phyloP scores from a whole-genome alignment of 2,113 vertebrate genomes.

The Pionites leucogaster region DNA sequence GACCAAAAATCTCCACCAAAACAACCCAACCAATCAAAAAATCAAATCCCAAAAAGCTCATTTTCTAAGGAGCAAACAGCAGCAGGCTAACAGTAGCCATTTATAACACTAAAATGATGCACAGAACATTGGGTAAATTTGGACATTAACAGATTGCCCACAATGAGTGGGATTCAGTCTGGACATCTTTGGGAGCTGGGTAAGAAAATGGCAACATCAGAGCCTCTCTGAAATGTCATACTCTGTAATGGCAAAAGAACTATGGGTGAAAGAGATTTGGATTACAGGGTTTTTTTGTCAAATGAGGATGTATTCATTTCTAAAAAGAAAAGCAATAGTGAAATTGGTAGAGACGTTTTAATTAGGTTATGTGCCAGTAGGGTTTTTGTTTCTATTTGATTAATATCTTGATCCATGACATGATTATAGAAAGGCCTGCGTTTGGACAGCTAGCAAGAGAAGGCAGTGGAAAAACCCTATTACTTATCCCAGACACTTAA shows the following conservation, averaged over 20 bases:
- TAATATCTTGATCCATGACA: neutral
- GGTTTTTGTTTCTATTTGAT: conserved; percentile 23
- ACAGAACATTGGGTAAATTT: neutral
- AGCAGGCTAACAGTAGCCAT: neutral
- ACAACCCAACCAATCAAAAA: neutral
- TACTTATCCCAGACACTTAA: conserved; percentile 46
- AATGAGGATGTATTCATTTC: neutral
- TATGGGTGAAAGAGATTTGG: neutral
- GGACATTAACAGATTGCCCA: neutral
- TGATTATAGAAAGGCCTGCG: neutral
- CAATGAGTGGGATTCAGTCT: neutral
- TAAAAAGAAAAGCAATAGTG: conserved; percentile 9
- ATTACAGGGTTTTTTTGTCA: neutral
- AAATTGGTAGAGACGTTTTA: conserved; percentile 22
- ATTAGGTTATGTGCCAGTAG: neutral
- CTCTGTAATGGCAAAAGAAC: neutral
- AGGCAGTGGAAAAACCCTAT: conserved; percentile 18
- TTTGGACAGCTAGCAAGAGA: conserved; percentile 1
- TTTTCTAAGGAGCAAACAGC: neutral
- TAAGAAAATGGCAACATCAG: neutral
- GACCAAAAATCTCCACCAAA: neutral
- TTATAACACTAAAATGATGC: neutral
- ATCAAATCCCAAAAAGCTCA: rapidly evolving
- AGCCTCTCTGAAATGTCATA: neutral
- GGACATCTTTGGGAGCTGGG: neutral